These are phyloP conservation scores for Cryptus armator DNA, from an alignment of 2,888 invertebrate genomes.

Conservation along the genomic window DNA sequence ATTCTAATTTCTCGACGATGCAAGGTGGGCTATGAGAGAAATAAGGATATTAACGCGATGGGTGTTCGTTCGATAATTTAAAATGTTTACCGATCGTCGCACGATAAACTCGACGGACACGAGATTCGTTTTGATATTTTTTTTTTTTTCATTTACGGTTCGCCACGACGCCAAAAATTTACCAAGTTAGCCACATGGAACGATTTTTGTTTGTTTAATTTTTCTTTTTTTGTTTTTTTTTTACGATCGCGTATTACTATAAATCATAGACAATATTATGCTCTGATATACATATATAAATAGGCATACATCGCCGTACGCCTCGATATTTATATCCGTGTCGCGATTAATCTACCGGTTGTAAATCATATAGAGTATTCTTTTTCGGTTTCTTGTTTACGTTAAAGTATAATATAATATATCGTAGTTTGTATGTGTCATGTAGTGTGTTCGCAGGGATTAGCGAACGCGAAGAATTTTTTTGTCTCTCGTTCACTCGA, in stretches of 20 bases:
- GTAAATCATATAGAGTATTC: slow-evolving; percentile 70
- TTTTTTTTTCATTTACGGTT: neutral
- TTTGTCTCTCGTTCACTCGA: slow-evolving; percentile 18
- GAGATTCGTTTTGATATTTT: neutral
- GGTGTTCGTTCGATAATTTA: neutral
- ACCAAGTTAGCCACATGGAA: too few relatives aligned
- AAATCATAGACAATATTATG: slow-evolving; percentile 72
- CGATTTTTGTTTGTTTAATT: too few relatives aligned
- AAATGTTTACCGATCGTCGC: neutral
- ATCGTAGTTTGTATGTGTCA: slow-evolving; percentile 72
- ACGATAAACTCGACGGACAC: neutral
- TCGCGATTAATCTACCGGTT: slow-evolving; percentile 71
- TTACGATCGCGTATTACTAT: slow-evolving; percentile 62
- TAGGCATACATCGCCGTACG: slow-evolving; percentile 22
- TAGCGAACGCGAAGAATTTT: slow-evolving; percentile 69
- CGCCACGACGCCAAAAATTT: too few relatives aligned
- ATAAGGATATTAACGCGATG: slow-evolving; percentile 52
- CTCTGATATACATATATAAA: slow-evolving; percentile 67
- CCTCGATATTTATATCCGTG: slow-evolving; percentile 64
- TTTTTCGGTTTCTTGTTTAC: slow-evolving; percentile 42
- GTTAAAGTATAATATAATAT: slow-evolving; percentile 54
- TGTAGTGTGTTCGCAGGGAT: slow-evolving; percentile 71
- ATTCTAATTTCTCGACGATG: slow-evolving; percentile 74
- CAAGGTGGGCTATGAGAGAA: slow-evolving; percentile 77
- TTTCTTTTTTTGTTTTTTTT: slow-evolving; percentile 69